Base-by-base conservation (phyloP, 2,113 vertebrate genomes). In the Bufo gargarizans region DNA sequence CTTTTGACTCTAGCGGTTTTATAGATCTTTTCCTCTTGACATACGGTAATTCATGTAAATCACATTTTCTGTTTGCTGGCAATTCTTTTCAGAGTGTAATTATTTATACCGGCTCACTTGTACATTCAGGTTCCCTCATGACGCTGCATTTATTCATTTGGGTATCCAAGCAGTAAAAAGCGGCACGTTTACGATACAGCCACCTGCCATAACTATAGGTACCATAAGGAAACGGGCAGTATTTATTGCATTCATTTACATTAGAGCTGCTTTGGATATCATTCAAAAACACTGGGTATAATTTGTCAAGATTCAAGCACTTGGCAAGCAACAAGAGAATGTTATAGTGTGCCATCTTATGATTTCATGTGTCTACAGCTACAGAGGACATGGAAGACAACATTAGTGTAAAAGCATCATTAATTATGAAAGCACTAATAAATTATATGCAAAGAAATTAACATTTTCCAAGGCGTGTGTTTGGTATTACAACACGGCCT, bases 211-310 rank as follows among this genome's bases (percentile, higher is more conserved):
- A 86, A 86, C 19, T 77, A 86, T 53, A 33, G 74, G 74, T 53
- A 78, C 56, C 79, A 63, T 74, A 88, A 63, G 79, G 43, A 82
- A 72, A 88, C 53, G 69, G 78, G 43, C 79, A 82, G 53, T 76
- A 88, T 88, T 88, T 88, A 88, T 88, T 82, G 56, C 69, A 82
- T 76, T 58, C 55, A 88, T 88, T 88, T 82, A 88, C 45, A 82
- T 88, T 63, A 43, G 67, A 61, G 50, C 69, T 76, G 69, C 79
- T 59, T 61, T 63, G 53, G 55, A 59, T 76, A 63, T 82, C 81
- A 88, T 82, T 88, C 78, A 74, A 69, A 76, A 71, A 61, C 79
- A 88, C 79, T 74, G 69, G 0, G 20, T 74, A 53, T 59, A 59
- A 88, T 82, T 33, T 88, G 61, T 82, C 65, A 82, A 50, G 65